Conservation (phyloP, 2,113 vertebrate species). For the Callospermophilus lateralis region DNA sequence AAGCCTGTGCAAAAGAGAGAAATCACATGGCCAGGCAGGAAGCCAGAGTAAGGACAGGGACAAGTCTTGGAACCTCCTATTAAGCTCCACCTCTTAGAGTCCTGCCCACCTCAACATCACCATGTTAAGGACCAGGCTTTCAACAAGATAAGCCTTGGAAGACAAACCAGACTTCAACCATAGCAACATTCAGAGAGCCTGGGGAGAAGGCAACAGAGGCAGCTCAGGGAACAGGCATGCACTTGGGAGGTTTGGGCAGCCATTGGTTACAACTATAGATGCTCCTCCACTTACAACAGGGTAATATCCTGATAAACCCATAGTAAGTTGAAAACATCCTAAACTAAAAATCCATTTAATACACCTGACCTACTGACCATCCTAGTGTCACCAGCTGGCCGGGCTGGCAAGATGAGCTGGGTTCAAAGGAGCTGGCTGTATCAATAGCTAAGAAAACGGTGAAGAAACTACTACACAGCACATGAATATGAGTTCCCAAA, state of each 20-base stretch:
- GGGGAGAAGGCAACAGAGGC: not conserved
- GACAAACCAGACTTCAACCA: not conserved
- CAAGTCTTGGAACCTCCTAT: not conserved
- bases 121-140: not conserved
- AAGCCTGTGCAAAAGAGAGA: not conserved
- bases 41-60: not conserved
- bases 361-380: not conserved
- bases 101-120: not conserved
- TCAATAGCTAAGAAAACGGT: too few species aligned
- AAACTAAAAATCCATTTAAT: not conserved
- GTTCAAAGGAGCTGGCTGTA: too few species aligned
- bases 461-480: too few species aligned
- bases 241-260: not conserved
- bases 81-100: not conserved
- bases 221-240: not conserved
- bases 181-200: not conserved
- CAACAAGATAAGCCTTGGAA: not conserved
- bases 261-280: not conserved
- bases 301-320: not conserved
- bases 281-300: too few species aligned
- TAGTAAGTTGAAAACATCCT: not conserved
- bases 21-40: not conserved
- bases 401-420: too few species aligned
- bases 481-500: too few species aligned
- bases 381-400: not conserved